Evolutionary conservation across 1,140 invertebrate genomes (phyloP).

Genomic region (Drosophila bipectinata): DNA sequence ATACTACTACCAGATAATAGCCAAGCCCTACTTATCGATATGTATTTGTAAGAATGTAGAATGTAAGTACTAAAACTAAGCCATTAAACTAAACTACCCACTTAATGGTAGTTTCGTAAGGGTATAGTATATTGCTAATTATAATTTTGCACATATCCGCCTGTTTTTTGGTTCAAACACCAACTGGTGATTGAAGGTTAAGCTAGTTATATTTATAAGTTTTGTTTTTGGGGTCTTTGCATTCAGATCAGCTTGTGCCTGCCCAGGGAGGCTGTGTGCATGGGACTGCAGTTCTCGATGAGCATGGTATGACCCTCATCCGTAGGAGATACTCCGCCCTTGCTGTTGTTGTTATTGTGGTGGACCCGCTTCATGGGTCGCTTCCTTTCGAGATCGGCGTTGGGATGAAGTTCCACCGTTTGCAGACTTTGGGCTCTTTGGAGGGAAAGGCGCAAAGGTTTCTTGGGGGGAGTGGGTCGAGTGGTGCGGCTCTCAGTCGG

Average conservation of each 20-base stretch:
- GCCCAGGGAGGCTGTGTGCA: constrained; percentile 79
- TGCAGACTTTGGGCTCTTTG: constrained; percentile 92
- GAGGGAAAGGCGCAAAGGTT: constrained; percentile 91
- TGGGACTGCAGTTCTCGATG: constrained; percentile 69
- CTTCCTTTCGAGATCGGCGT: constrained; percentile 66
- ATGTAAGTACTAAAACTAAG: constrained; percentile 45
- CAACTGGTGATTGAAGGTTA: constrained; percentile 27
- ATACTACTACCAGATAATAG: constrained; percentile 26
- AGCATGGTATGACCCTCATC: constrained; percentile 47
- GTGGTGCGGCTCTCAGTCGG: constrained; percentile 85
- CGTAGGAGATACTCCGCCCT: constrained; percentile 41
- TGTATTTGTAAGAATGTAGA: not conserved
- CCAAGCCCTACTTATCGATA: constrained; percentile 57
- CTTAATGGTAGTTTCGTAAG: not conserved
- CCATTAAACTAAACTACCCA: constrained; percentile 3
- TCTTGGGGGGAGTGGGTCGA: constrained; percentile 91
- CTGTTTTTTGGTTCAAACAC: constrained; percentile 46
- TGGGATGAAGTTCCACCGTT: constrained; percentile 86
- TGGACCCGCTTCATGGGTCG: constrained; percentile 78
- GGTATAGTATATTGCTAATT: constrained; percentile 18
- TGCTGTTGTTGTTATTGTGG: constrained; percentile 55
- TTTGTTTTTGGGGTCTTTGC: constrained; percentile 12
- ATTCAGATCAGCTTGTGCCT: constrained; percentile 72
- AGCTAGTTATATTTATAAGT: constrained; percentile 34
- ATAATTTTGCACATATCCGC: constrained; percentile 77